Conservation (phyloP, 1,140 invertebrate genomes). For the Dendrolimus kikuchii region DNA sequence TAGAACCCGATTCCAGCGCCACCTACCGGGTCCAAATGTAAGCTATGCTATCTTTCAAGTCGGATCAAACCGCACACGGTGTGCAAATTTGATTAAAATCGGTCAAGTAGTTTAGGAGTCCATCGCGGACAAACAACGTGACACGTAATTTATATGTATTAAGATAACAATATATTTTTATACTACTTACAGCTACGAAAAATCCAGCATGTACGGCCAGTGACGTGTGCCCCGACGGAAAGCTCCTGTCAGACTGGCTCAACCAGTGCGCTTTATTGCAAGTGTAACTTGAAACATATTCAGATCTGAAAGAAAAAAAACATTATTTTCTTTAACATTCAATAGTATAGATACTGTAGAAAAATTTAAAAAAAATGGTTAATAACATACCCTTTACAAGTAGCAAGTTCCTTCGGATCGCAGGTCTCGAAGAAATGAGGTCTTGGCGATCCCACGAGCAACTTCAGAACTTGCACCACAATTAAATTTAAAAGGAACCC, state of each 20-base stretch:
- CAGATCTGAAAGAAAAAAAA: constrained; percentile 26
- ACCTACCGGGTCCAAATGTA: too few species aligned
- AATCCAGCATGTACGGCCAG: constrained; percentile 76
- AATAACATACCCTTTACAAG: constrained; percentile 70
- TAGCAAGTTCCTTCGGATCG: constrained; percentile 73
- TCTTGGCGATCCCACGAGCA: constrained; percentile 77
- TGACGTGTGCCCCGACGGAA: constrained; percentile 86
- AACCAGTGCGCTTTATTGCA: constrained; percentile 75
- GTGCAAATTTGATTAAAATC: too few species aligned
- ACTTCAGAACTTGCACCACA: constrained; percentile 74
- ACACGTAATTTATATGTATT: too few species aligned
- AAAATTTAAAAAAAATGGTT: background rate
- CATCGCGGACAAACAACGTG: too few species aligned
- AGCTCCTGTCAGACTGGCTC: constrained; percentile 77
- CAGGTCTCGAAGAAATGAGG: constrained; percentile 84
- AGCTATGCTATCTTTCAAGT: too few species aligned
- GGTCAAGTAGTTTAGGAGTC: too few species aligned
- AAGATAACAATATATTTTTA: too few species aligned
- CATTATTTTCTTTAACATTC: background rate
- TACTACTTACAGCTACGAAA: constrained; percentile 79
- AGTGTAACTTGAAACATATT: constrained; percentile 74
- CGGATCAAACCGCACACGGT: too few species aligned
- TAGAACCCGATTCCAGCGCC: too few species aligned
- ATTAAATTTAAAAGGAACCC: constrained; percentile 70
- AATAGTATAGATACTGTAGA: background rate